phyloP scores from a whole-genome alignment of 2,113 vertebrate species.

The Pluvianellus socialis region DNA sequence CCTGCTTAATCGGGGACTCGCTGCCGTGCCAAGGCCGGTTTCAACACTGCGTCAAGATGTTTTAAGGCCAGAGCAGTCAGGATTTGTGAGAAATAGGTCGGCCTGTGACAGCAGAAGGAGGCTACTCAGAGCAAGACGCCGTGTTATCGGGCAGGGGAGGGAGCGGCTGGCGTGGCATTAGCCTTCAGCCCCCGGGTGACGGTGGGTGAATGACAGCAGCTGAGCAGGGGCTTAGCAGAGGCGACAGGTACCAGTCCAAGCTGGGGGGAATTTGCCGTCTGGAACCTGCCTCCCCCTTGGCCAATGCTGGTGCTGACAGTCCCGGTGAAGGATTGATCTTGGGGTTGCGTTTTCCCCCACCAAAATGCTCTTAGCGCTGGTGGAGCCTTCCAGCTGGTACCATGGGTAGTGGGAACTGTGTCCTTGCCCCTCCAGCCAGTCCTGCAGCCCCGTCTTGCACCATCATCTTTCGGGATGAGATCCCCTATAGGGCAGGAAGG shows the following conservation, averaged over 20 bases:
- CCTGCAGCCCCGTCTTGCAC: background rate
- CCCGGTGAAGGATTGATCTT: accelerated
- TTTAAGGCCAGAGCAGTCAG: slow-evolving; percentile 58
- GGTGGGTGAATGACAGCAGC: background rate
- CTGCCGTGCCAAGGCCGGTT: background rate
- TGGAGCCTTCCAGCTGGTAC: background rate
- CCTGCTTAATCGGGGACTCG: background rate
- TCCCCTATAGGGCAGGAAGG: accelerated
- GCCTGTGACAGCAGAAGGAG: slow-evolving; percentile 35
- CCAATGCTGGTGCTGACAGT: background rate
- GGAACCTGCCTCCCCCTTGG: background rate
- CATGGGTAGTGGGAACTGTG: background rate
- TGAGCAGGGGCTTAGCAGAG: background rate
- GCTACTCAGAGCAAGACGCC: background rate
- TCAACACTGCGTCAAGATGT: slow-evolving; percentile 42
- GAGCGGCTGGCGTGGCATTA: accelerated
- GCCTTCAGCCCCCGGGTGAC: background rate
- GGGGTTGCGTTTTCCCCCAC: background rate
- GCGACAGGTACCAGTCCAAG: background rate
- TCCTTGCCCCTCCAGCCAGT: background rate
- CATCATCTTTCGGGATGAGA: background rate
- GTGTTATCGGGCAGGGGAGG: background rate
- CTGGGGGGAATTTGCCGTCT: background rate
- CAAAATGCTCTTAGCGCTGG: accelerated
- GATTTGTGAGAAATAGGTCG: slow-evolving; percentile 61